These are phyloP conservation scores for Rhorus exstirpatorius DNA, from an alignment of 2,888 invertebrate genomes.

Conservation along the genomic window DNA sequence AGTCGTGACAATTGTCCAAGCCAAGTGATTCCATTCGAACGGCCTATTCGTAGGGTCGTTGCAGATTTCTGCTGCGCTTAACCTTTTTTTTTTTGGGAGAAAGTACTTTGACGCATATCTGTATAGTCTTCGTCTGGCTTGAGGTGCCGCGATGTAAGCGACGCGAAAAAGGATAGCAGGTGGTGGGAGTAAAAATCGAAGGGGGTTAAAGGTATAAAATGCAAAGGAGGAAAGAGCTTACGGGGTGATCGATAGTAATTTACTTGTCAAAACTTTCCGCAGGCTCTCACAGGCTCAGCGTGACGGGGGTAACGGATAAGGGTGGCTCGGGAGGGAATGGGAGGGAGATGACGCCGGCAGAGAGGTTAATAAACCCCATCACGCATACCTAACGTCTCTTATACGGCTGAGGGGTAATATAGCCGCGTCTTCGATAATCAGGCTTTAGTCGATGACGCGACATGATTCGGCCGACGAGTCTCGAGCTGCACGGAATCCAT, in stretches of 20 bases:
- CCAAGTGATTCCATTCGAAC: no score
- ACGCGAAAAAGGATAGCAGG: slow-evolving; percentile 1
- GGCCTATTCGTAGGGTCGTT: not conserved
- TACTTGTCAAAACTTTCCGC: slow-evolving; percentile 72
- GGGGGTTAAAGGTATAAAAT: slow-evolving; percentile 6
- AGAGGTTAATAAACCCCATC: slow-evolving; percentile 78
- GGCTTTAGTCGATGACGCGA: slow-evolving; percentile 79
- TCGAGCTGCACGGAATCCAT: slow-evolving; percentile 73
- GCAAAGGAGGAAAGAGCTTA: slow-evolving; percentile 43
- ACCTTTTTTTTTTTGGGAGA: not conserved
- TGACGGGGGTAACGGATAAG: slow-evolving; percentile 57
- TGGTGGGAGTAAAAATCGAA: slow-evolving; percentile 12
- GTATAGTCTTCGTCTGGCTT: not conserved
- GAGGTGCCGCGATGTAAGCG: slow-evolving; percentile 13
- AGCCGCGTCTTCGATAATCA: slow-evolving; percentile 78
- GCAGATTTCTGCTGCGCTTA: not conserved
- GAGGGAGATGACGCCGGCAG: slow-evolving; percentile 49
- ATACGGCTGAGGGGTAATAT: slow-evolving; percentile 70
- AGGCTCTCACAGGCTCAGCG: slow-evolving; percentile 39
- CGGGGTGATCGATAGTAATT: slow-evolving; percentile 72
- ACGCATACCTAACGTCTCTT: slow-evolving; percentile 74
- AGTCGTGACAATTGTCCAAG: no score
- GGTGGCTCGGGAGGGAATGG: slow-evolving; percentile 15
- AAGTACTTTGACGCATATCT: not conserved
- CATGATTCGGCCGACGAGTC: slow-evolving; percentile 41